These are phyloP conservation scores for Spilosoma lubricipeda DNA, from an alignment of 2,888 invertebrate genomes.

Conservation along the genomic window DNA sequence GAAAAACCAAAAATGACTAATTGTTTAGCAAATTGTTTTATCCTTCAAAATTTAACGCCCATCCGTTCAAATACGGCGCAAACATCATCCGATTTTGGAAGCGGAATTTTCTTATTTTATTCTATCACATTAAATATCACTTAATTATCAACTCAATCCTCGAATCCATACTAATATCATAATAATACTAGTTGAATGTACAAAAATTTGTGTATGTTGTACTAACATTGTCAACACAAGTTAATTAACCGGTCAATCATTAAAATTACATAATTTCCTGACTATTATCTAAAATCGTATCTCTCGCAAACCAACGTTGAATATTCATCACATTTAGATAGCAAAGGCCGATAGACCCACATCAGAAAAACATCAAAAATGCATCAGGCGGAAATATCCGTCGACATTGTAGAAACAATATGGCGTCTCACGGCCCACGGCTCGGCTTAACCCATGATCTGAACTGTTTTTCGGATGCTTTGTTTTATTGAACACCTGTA, in stretches of 20 bases:
- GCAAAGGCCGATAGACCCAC: conserved; percentile 84
- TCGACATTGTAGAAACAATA: conserved; percentile 80
- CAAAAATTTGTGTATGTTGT: too few species aligned
- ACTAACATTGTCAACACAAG: background rate
- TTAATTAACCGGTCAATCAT: conserved; percentile 14
- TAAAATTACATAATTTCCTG: conserved; percentile 15
- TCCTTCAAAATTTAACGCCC: too few species aligned
- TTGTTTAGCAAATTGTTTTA: too few species aligned
- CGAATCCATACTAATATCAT: too few species aligned
- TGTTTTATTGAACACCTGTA: conserved; percentile 13
- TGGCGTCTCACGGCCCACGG: conserved; percentile 71
- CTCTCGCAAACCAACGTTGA: conserved; percentile 77
- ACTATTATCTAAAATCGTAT: conserved; percentile 61
- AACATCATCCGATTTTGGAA: too few species aligned
- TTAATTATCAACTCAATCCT: too few species aligned
- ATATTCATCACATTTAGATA: conserved; percentile 86
- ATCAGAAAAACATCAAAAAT: conserved; percentile 87
- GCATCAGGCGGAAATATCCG: conserved; percentile 86
- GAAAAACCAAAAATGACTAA: background rate
- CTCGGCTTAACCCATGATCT: conserved; percentile 55
- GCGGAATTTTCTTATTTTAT: too few species aligned
- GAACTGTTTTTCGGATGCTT: conserved; percentile 12
- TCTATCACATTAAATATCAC: too few species aligned
- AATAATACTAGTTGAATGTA: too few species aligned
- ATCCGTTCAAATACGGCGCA: too few species aligned